phyloP scores from a whole-genome alignment of 1,140 invertebrate species.

The Watersipora subatra region DNA sequence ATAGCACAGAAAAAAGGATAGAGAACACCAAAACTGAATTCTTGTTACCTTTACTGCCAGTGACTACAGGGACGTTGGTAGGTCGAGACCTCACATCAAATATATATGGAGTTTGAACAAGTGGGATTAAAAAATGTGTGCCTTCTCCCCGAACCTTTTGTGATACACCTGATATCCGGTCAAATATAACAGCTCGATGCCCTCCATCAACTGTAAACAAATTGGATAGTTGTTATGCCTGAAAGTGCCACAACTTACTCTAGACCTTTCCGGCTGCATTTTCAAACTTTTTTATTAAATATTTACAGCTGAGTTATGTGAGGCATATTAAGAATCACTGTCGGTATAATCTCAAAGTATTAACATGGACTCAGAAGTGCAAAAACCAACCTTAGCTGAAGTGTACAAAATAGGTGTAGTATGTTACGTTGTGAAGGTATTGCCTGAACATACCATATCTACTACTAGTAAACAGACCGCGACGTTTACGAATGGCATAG shows the following conservation, averaged over 20 bases:
- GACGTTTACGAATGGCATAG: too few relatives aligned
- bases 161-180: conserved; percentile 90
- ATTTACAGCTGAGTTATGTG: not conserved
- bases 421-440: too few relatives aligned
- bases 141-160: conserved; percentile 86
- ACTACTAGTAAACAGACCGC: too few relatives aligned
- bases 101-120: conserved; percentile 92
- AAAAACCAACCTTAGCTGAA: too few relatives aligned
- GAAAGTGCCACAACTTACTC: not conserved
- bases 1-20: not conserved
- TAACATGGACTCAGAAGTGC: too few relatives aligned
- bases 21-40: not conserved
- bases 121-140: conserved; percentile 97
- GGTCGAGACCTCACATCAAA: conserved; percentile 93
- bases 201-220: conserved; percentile 86
- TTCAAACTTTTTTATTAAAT: not conserved
- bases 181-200: conserved; percentile 95
- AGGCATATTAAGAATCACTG: not conserved
- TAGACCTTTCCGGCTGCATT: not conserved
- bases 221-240: not conserved
- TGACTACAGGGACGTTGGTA: conserved; percentile 88
- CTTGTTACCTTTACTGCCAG: conserved; percentile 78
- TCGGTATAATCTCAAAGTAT: not conserved
- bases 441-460: too few relatives aligned
- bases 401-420: too few relatives aligned